A percentile compares a stretch with the other conserved stretches of the same genome.
Evolutionary conservation across 1,140 invertebrate species (phyloP).

Genomic region (Leptestheria dahalacensis): DNA sequence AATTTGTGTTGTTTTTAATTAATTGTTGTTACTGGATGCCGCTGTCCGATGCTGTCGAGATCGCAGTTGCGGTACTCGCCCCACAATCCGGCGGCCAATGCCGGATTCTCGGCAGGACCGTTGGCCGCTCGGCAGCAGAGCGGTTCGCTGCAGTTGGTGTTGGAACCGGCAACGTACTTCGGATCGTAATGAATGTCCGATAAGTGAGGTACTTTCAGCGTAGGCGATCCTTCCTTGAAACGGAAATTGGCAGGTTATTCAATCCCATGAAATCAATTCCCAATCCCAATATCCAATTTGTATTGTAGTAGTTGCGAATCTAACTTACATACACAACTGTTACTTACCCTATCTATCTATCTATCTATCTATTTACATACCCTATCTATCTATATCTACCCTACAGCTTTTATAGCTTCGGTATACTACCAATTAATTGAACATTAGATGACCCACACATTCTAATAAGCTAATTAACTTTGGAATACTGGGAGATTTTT

Average conservation of each 20-base stretch:
- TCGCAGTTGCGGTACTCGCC: conserved; percentile 33
- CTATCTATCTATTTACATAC: too few species aligned
- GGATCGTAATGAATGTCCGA: conserved; percentile 37
- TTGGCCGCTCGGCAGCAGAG: conserved; percentile 30
- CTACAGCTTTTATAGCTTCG: too few species aligned
- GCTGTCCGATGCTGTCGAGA: conserved; percentile 27
- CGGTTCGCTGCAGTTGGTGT: conserved; percentile 31
- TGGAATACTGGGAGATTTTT: too few species aligned
- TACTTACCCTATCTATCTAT: too few species aligned
- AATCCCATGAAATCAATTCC: background rate
- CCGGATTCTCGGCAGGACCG: conserved; percentile 12
- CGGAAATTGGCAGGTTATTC: too few species aligned
- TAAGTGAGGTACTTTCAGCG: conserved; percentile 33
- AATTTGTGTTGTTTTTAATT: background rate
- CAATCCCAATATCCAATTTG: background rate
- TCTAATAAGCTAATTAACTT: too few species aligned
- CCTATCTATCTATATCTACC: too few species aligned
- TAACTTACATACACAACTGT: too few species aligned
- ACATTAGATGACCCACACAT: too few species aligned
- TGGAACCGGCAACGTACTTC: conserved; percentile 30
- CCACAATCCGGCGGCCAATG: conserved; percentile 29
- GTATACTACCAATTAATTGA: too few species aligned
- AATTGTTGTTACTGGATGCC: conserved; percentile 25
- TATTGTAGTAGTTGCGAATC: background rate
- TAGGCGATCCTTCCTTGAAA: conserved; percentile 21